Evolutionary conservation across 2,888 invertebrate species (phyloP), one percentile per base, ranked within the genome.

Genomic region (Pachydiplax longipennis): DNA sequence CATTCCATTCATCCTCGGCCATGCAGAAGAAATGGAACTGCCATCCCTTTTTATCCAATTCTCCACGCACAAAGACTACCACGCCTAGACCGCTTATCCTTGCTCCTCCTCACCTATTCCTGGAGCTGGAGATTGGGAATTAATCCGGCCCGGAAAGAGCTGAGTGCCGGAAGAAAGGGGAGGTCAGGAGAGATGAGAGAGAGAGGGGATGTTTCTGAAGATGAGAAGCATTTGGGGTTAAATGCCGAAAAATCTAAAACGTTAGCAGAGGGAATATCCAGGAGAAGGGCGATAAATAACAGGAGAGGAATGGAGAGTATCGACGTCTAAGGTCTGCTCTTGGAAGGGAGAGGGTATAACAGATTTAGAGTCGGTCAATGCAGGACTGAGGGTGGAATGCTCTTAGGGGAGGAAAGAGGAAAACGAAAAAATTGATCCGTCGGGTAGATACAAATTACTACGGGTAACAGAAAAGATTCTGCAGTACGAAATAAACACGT

Each of bases 1-100:
- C 87, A 22, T 65, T 22, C 87, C 87, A 87, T 87, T 87, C 87
- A 87, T 87, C 61, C 87, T 18, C 61, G 87, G 61, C 87, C 87
- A 87, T 87, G 87, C 87, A 87, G 87, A 87, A 87, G 87, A 87
- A 87, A 87, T 87, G 87, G 87, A 61, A 37, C 87, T 61, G 87
- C 87, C 87, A 65, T 87, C 87, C 87, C 61, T 61, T 87, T 87
- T 87, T 87, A 61, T 87, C 65, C 87, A 37, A 65, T 61, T 35
- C 37, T 35, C 87, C 58, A 37, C 87, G 31, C 87, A 87, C 87
- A 87, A 87, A 87, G 87, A 35, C 87, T 53, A 65, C 87, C 87
- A 61, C 48, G 61, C 61, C 58, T 87, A 53, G n/a, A 12, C 15
- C 81, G n/a, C 37, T 35, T 40, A 44, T 82, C 61, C 37, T 53